phyloP scores from a whole-genome alignment of 1,140 invertebrate genomes.

The Heliconius himera region DNA sequence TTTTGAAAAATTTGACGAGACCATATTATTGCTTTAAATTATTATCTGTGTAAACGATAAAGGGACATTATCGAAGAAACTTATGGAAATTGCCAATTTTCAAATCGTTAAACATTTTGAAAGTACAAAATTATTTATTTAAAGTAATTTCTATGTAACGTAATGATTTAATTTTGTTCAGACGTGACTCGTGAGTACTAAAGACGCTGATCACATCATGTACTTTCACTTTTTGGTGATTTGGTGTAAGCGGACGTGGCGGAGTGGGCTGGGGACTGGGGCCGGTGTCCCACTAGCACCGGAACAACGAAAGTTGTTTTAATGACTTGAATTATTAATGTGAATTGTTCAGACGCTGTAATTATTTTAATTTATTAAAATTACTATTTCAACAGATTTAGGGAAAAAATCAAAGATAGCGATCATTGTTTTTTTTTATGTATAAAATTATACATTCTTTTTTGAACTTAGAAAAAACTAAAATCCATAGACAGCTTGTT shows the following conservation, averaged over 20 bases:
- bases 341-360: conserved; percentile 17
- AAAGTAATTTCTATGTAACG: conserved; percentile 13
- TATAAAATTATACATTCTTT: background rate
- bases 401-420: background rate
- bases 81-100: no score
- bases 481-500: background rate
- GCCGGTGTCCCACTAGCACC: conserved; percentile 47
- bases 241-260: conserved; percentile 58
- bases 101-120: background rate
- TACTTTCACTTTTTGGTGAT: conserved; percentile 74
- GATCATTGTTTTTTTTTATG: background rate
- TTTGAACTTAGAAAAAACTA: no score
- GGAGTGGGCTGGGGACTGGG: background rate
- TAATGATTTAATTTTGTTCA: conserved; percentile 28
- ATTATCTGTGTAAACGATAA: no score
- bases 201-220: conserved; percentile 58
- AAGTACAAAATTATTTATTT: background rate
- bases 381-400: background rate
- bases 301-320: conserved; percentile 69
- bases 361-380: background rate
- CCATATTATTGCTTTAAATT: no score
- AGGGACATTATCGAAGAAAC: no score
- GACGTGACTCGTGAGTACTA: conserved; percentile 43
- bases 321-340: conserved; percentile 49
- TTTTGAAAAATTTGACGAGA: no score